Conservation (phyloP, 2,888 invertebrate genomes). For the Epistrophe grossulariae region DNA sequence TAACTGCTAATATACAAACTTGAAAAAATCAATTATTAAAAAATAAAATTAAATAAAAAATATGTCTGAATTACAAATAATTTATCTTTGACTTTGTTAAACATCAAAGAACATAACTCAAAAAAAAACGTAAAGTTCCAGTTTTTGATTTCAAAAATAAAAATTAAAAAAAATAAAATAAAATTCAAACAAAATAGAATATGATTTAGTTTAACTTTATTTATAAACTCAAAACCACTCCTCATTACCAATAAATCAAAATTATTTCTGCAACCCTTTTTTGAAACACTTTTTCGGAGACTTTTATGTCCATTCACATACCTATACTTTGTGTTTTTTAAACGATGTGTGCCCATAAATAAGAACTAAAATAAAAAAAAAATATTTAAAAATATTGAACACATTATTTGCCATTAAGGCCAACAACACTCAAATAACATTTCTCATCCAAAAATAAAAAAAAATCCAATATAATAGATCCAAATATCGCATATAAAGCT, state of each 20-base stretch:
- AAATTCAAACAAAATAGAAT: neutral
- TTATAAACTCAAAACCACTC: neutral
- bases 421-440: slow-evolving; percentile 36
- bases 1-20: no score
- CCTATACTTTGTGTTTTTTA: neutral
- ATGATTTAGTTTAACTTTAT: neutral
- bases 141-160: no score
- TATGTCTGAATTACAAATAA: no score
- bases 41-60: no score
- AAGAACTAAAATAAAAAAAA: neutral
- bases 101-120: no score
- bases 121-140: neutral
- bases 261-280: slow-evolving; percentile 38
- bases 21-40: no score
- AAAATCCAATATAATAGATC: neutral
- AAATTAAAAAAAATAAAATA: neutral
- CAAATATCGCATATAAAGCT: slow-evolving; percentile 51
- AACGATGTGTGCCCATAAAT: slow-evolving; percentile 56
- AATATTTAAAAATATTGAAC: slow-evolving; percentile 47
- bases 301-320: neutral
- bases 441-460: slow-evolving; percentile 7
- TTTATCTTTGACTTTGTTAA: no score
- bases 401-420: slow-evolving; percentile 71
- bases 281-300: neutral
- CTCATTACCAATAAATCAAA: neutral